Evolutionary conservation across 2,888 invertebrate species (phyloP).

Genomic region (Lacanobia wlatinum): DNA sequence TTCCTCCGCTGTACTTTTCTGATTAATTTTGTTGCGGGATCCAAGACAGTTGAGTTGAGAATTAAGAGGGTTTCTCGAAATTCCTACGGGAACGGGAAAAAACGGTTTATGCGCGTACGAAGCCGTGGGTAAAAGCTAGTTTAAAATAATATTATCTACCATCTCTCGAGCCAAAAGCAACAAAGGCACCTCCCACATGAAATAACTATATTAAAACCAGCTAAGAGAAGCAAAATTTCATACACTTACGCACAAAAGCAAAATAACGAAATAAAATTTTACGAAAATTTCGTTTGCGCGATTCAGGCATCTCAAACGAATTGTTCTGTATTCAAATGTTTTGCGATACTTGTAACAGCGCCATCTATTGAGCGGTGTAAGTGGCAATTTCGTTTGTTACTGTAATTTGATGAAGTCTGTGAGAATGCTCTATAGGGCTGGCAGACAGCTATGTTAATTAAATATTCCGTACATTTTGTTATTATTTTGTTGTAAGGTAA

Average conservation of each 20-base stretch:
- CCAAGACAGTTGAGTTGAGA: no score
- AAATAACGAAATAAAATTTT: constrained; percentile 49
- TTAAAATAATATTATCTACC: constrained; percentile 2
- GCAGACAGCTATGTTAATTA: constrained; percentile 23
- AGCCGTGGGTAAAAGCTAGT: no score
- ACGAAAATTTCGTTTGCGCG: constrained; percentile 39
- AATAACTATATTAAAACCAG: constrained; percentile 28
- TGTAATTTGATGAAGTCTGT: constrained; percentile 48
- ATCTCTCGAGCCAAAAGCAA: constrained; percentile 1
- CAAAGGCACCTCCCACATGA: constrained; percentile 7
- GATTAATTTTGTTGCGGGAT: no score
- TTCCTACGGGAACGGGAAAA: no score
- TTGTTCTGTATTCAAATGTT: constrained; percentile 43
- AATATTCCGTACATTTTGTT: constrained; percentile 5
- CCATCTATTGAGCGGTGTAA: constrained; percentile 52
- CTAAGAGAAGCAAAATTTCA: constrained; percentile 1
- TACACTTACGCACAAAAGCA: constrained; percentile 12
- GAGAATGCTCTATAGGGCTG: constrained; percentile 39
- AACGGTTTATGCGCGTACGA: no score
- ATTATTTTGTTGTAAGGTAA: background rate
- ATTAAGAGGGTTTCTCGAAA: no score
- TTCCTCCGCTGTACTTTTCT: no score
- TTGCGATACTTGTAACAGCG: constrained; percentile 31
- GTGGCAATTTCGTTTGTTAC: constrained; percentile 39
- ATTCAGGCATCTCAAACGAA: constrained; percentile 40